Evolutionary conservation across 2,888 invertebrate genomes (phyloP).

Genomic region (Drosophila ochracea): DNA sequence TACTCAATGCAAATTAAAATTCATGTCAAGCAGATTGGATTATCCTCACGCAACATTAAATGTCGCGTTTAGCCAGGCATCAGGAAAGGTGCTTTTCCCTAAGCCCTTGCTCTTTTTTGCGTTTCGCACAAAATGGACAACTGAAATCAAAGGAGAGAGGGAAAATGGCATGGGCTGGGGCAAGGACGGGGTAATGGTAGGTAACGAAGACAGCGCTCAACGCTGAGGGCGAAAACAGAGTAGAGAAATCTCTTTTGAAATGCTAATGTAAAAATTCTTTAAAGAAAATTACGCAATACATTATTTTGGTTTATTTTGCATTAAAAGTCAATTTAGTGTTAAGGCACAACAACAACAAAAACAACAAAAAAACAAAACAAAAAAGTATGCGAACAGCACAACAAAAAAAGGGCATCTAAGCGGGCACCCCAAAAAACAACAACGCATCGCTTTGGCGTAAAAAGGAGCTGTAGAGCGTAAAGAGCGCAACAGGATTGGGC

Average conservation of each 20-base stretch:
- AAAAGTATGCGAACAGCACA: conserved; percentile 41
- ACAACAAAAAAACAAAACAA: conserved; percentile 8
- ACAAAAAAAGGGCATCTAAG: conserved; percentile 48
- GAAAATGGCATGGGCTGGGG: conserved; percentile 15
- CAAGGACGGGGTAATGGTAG: conserved; percentile 18
- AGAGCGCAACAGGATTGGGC: conserved; percentile 76
- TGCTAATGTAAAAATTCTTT: conserved; percentile 82
- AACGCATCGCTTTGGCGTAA: conserved; percentile 27
- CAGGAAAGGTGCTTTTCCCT: conserved; percentile 61
- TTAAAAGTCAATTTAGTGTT: conserved; percentile 83
- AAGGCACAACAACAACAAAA: conserved; percentile 50
- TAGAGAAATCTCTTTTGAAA: conserved; percentile 78
- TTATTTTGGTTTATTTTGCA: conserved; percentile 82
- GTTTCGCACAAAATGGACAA: conserved; percentile 56
- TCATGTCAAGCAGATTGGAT: conserved; percentile 83
- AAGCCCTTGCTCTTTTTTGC: conserved; percentile 25
- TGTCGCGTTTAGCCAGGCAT: conserved; percentile 71
- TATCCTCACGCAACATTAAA: conserved; percentile 82
- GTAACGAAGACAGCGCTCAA: conserved; percentile 28
- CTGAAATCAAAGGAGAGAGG: conserved; percentile 54
- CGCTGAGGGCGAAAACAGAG: conserved; percentile 48
- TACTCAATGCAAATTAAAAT: conserved; percentile 83
- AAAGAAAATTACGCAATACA: conserved; percentile 82
- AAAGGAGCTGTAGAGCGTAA: conserved; percentile 70
- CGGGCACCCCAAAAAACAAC: conserved; percentile 41